These are phyloP conservation scores for Phyto melanocephala DNA, from an alignment of 2,888 invertebrate genomes.

Conservation along the genomic window DNA sequence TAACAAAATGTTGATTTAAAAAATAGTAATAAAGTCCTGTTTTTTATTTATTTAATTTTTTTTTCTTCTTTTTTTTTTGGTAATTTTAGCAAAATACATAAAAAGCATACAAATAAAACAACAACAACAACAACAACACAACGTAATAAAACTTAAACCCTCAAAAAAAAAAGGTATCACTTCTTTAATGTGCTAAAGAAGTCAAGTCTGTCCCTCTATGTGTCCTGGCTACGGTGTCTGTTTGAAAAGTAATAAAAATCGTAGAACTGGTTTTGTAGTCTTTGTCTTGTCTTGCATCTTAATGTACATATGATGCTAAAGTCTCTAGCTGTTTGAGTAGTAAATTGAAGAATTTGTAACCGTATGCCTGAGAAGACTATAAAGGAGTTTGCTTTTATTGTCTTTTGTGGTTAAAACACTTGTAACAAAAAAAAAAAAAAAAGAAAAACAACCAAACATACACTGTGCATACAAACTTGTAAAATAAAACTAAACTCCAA, in stretches of 20 bases:
- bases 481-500: constrained; percentile 1
- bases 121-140: not conserved
- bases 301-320: constrained; percentile 51
- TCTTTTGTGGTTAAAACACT: constrained; percentile 55
- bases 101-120: not conserved
- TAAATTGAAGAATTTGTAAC: constrained; percentile 10
- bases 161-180: constrained; percentile 2
- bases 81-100: not conserved
- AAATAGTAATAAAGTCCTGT: constrained; percentile 11
- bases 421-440: constrained; percentile 47
- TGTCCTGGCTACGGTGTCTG: not conserved
- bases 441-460: not conserved
- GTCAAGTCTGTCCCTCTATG: not conserved
- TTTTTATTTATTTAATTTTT: too few relatives aligned
- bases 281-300: constrained; percentile 2
- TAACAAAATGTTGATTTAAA: not conserved
- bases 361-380: not conserved
- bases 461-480: too few relatives aligned
- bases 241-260: not conserved
- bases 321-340: not conserved
- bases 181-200: not conserved
- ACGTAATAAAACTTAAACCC: not conserved
- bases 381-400: not conserved
- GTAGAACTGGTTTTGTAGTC: constrained; percentile 15
- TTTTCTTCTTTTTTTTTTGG: not conserved